Conservation (phyloP, 2,113 vertebrate species). For the Urocolius indicus region DNA sequence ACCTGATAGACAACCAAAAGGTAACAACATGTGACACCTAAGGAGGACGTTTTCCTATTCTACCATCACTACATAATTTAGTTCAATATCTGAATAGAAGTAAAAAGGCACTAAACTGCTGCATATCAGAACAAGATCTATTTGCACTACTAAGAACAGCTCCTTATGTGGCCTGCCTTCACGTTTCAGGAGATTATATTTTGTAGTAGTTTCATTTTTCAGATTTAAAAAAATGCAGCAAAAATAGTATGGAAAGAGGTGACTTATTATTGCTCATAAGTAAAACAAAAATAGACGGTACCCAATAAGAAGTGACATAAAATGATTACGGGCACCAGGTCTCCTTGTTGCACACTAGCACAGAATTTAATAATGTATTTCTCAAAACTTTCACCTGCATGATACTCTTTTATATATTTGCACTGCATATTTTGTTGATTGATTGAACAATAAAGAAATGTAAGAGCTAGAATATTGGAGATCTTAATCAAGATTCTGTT, state of each 20-base stretch:
- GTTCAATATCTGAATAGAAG: not conserved
- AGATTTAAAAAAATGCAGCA: not conserved
- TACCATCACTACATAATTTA: not conserved
- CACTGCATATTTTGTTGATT: not conserved
- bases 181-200: not conserved
- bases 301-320: not conserved
- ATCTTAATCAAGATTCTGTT: not conserved
- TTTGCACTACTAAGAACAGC: not conserved
- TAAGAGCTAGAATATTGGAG: not conserved
- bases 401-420: not conserved
- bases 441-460: not conserved
- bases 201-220: not conserved
- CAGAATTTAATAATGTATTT: not conserved
- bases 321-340: not conserved
- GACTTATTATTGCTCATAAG: rapidly evolving
- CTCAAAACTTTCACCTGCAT: not conserved
- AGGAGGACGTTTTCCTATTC: not conserved
- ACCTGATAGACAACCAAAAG: not conserved
- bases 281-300: not conserved
- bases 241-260: not conserved
- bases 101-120: not conserved
- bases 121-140: not conserved
- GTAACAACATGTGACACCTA: not conserved
- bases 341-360: not conserved
- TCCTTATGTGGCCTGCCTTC: not conserved